Conservation (phyloP, 2,113 vertebrate genomes). For the Epinephelus moara region DNA sequence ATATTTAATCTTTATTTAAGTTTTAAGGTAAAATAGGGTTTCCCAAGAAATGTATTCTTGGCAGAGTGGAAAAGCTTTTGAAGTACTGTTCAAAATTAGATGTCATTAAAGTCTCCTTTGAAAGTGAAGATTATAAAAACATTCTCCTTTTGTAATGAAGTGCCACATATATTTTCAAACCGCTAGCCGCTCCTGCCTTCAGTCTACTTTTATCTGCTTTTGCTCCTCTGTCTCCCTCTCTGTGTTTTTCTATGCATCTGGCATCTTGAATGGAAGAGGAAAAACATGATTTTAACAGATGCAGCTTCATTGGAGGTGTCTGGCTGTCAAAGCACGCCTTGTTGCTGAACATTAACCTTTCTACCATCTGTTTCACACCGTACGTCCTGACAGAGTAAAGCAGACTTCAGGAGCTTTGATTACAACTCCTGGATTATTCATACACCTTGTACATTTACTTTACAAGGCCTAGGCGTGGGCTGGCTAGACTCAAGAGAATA, state of each 20-base stretch:
- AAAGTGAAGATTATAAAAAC: slow-evolving; percentile 39
- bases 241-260: slow-evolving; percentile 19
- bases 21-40: slow-evolving; percentile 12
- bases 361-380: slow-evolving; percentile 68
- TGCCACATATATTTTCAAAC: not conserved
- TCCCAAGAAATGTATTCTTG: slow-evolving; percentile 33
- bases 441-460: slow-evolving; percentile 47
- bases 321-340: slow-evolving; percentile 59
- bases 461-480: slow-evolving; percentile 26
- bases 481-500: slow-evolving; percentile 35
- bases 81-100: slow-evolving; percentile 27
- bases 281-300: slow-evolving; percentile 68
- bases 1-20: slow-evolving; percentile 4
- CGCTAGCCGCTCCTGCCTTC: not conserved
- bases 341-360: slow-evolving; percentile 73
- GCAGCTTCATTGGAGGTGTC: slow-evolving; percentile 62
- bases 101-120: slow-evolving; percentile 44
- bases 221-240: not conserved
- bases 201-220: slow-evolving; percentile 7
- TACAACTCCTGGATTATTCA: slow-evolving; percentile 71
- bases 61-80: slow-evolving; percentile 16
- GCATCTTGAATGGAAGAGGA: slow-evolving; percentile 16
- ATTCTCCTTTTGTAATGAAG: slow-evolving; percentile 12
- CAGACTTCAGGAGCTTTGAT: slow-evolving; percentile 65
- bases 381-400: slow-evolving; percentile 43